Evolutionary conservation across 2,797 vertebrate genomes (phyloP), one percentile per base, ranked within the genome.

Genomic region (Diplodus puntazzo): DNA sequence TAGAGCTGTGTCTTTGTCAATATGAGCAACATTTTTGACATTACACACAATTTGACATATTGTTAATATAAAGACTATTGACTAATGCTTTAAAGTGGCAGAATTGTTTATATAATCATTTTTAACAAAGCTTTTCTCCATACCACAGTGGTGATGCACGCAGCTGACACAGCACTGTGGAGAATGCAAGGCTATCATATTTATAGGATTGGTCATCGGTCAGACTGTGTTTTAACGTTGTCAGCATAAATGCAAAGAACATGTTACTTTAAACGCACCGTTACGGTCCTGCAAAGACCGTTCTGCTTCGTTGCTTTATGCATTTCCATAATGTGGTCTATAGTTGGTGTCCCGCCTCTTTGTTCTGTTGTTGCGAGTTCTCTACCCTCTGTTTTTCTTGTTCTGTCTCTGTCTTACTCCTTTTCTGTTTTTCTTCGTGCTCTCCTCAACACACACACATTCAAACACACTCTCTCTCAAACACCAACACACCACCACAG

Each of bases 351-450:
- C 34, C 34, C 34, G 30, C 16, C 42, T 61, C n/a, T 52, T 43
- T 18, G 4, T 12, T 20, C 18, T 49, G 59, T 49, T 34, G 4
- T 45, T 71, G 53, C 42, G 55, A 0, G 20, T 48, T 63, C 30
- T 63, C 13, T n/a, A 0, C 11, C 10, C 3, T 7, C 9, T 54
- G 11, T 57, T 23, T 70, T 43, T 68, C 18, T 21, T 64, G 8
- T 21, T 52, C 10, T 49, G 57, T 54, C n/a, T 11, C 39, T 58
- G 20, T 23, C 60, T 55, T 11, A 0, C 11, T 58, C 34, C 16
- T 21, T 69, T 23, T 62, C 34, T 54, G 66, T 43, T 10, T 48
- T 17, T 48, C 75, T 76, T 59, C 58, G 10, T 55, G 21, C 43
- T 55, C 42, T 42, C 46, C 13, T 57, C 8, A n/a, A 46, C 48